A percentile compares a stretch with the other conserved stretches of the same genome.
Evolutionary conservation across 2,113 vertebrate genomes (phyloP).

Genomic region (Struthio camelus): DNA sequence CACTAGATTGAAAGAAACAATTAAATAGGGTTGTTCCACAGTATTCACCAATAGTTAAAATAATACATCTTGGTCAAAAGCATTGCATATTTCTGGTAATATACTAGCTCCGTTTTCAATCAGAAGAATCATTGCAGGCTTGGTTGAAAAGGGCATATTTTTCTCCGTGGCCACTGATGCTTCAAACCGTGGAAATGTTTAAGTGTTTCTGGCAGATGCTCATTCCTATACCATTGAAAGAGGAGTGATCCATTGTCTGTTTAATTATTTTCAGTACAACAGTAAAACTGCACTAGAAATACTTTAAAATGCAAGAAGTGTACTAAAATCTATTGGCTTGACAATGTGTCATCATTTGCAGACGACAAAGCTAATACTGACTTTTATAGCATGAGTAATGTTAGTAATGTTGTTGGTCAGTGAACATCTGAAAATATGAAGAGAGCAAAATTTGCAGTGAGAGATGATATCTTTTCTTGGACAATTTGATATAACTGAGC

Average conservation of each 20-base stretch:
- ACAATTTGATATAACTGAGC: background rate
- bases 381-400: fast-evolving
- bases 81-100: slow-evolving; percentile 29
- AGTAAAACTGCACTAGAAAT: slow-evolving; percentile 35
- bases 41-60: slow-evolving; percentile 56
- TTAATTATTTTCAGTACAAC: slow-evolving; percentile 39
- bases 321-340: background rate
- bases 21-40: slow-evolving; percentile 47
- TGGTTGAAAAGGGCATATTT: slow-evolving; percentile 23
- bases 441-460: background rate
- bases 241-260: slow-evolving; percentile 25
- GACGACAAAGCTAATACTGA: background rate
- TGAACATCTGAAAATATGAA: background rate
- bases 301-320: background rate
- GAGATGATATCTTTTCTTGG: background rate
- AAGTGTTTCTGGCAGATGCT: slow-evolving; percentile 53
- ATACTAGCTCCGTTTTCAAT: slow-evolving; percentile 37
- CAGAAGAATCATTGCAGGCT: slow-evolving; percentile 35
- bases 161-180: slow-evolving; percentile 39
- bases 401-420: background rate
- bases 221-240: background rate
- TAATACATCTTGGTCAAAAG: slow-evolving; percentile 47
- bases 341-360: fast-evolving
- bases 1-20: slow-evolving; percentile 57
- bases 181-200: slow-evolving; percentile 43